Evolutionary conservation across 2,113 vertebrate genomes (phyloP).

Genomic region (Centrocercus urophasianus): DNA sequence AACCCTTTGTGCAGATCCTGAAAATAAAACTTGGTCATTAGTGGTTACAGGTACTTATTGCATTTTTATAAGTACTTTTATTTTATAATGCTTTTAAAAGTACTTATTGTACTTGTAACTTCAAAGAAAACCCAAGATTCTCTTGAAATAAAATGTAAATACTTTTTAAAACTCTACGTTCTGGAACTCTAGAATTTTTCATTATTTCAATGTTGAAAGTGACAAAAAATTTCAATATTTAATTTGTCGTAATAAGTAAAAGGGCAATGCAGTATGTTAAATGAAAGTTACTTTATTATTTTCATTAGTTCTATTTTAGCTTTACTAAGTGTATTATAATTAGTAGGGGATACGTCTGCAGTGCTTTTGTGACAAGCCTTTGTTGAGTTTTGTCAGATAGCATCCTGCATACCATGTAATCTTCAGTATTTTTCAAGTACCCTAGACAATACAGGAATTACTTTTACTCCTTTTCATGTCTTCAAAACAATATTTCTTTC

Average conservation of each 20-base stretch:
- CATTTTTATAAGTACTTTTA: no score
- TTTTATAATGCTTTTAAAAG: background rate
- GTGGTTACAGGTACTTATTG: background rate
- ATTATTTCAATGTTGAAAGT: no score
- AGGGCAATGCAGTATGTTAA: background rate
- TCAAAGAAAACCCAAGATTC: background rate
- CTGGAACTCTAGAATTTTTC: background rate
- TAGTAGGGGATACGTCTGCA: background rate
- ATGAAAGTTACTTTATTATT: background rate
- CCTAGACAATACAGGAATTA: background rate
- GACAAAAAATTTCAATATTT: no score
- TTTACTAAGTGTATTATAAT: background rate
- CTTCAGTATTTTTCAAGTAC: background rate
- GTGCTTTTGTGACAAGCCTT: background rate
- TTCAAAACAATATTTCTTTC: background rate
- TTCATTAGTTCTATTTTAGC: background rate
- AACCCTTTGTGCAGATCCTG: background rate
- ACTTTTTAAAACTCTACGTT: background rate
- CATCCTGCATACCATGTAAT: background rate
- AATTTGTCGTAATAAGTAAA: background rate
- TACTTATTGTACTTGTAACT: background rate
- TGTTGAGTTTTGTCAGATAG: background rate
- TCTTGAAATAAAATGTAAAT: background rate
- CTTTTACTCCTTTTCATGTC: background rate
- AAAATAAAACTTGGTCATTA: background rate